phyloP scores from a whole-genome alignment of 2,888 invertebrate genomes.

The Conomelus anceps region DNA sequence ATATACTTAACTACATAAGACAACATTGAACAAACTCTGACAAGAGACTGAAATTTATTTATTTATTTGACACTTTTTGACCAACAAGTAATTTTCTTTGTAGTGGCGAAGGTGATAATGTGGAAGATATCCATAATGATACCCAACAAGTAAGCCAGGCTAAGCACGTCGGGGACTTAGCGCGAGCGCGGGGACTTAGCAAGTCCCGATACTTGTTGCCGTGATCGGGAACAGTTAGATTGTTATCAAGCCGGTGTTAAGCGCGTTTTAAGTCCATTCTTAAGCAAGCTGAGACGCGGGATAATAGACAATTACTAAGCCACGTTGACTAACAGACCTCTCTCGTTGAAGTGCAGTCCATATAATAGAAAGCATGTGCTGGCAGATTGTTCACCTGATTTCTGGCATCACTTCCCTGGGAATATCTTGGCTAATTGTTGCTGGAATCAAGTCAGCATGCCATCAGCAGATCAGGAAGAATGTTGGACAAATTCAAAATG shows the following conservation, averaged over 20 bases:
- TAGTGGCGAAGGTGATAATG: too few species aligned
- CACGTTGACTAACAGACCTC: background rate
- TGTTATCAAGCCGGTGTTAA: background rate
- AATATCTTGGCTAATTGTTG: too few species aligned
- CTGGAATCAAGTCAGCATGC: background rate
- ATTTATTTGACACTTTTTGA: too few species aligned
- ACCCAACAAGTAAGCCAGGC: too few species aligned
- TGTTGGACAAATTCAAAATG: background rate
- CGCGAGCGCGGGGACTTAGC: background rate
- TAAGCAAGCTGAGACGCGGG: background rate
- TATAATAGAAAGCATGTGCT: background rate
- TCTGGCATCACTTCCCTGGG: background rate
- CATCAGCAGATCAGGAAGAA: background rate
- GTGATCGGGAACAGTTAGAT: background rate
- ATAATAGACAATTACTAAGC: background rate
- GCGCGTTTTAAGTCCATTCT: background rate
- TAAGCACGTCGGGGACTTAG: too few species aligned
- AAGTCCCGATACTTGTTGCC: background rate
- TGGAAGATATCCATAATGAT: too few species aligned
- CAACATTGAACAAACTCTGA: too few species aligned
- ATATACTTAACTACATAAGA: too few species aligned
- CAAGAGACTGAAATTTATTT: too few species aligned
- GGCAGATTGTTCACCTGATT: background rate
- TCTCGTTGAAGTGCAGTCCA: too few species aligned
- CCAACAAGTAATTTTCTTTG: too few species aligned